These are phyloP conservation scores for Adelphocoris suturalis DNA, from an alignment of 2,888 invertebrate genomes.

Conservation along the genomic window DNA sequence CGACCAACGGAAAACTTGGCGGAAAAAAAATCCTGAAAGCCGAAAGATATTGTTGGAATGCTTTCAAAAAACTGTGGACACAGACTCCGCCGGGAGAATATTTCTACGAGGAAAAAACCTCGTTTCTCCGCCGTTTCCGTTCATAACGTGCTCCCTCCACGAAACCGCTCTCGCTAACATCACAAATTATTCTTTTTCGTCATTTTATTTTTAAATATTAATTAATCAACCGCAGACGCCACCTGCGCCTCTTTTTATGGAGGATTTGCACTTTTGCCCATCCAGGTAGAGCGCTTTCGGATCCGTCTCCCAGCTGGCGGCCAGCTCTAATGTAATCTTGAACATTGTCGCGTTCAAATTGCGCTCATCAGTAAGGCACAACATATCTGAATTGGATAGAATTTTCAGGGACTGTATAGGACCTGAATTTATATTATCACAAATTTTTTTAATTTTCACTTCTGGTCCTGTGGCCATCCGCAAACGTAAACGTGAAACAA, in stretches of 20 bases:
- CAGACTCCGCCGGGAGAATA: background rate
- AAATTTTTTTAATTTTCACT: too few relatives aligned
- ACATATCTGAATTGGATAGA: too few relatives aligned
- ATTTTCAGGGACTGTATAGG: too few relatives aligned
- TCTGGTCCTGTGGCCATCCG: too few relatives aligned
- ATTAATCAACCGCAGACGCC: constrained; percentile 8
- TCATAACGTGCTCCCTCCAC: background rate
- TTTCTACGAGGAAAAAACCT: background rate
- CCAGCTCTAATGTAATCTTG: background rate
- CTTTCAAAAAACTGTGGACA: background rate
- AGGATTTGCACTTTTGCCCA: background rate
- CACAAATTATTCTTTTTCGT: background rate
- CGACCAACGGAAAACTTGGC: background rate
- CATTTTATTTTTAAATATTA: constrained; percentile 28
- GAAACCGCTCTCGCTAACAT: background rate
- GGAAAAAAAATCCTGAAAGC: background rate
- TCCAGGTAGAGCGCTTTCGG: constrained; percentile 4
- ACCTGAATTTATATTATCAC: too few relatives aligned
- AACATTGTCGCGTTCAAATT: background rate
- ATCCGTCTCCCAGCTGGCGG: background rate
- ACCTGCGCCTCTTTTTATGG: constrained; percentile 18
- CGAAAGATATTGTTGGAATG: constrained; percentile 14
- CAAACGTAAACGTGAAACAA: too few relatives aligned
- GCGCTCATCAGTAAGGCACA: too few relatives aligned
- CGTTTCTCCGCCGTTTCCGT: constrained; percentile 10